These are phyloP conservation scores for Pseudopleuronectes americanus DNA, from an alignment of 2,797 vertebrate genomes.

Conservation along the genomic window DNA sequence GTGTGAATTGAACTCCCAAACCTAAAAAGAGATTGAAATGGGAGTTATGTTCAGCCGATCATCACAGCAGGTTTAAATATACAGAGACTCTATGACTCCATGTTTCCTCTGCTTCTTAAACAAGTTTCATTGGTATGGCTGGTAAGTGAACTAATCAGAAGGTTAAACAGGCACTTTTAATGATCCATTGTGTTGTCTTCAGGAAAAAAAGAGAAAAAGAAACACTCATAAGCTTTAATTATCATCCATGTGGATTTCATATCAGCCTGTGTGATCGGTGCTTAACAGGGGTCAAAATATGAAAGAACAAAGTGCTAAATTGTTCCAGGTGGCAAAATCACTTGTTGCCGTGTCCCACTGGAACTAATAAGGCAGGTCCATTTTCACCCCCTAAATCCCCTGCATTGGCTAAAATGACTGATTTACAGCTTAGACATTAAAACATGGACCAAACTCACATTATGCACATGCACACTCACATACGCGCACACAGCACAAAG, in stretches of 20 bases:
- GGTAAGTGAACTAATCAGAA: constrained; percentile 28
- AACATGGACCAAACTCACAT: constrained; percentile 77
- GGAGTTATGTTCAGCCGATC: constrained; percentile 9
- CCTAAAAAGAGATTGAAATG: not conserved
- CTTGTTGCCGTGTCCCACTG: constrained; percentile 81
- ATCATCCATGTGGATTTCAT: constrained; percentile 69
- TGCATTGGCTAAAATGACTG: constrained; percentile 80
- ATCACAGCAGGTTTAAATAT: constrained; percentile 20
- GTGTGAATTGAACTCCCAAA: constrained; percentile 3
- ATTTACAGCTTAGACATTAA: constrained; percentile 81
- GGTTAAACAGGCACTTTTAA: constrained; percentile 30
- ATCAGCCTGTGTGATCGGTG: constrained; percentile 51
- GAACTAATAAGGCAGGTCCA: constrained; percentile 86
- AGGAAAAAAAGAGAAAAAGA: constrained; percentile 1
- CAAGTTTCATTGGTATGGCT: constrained; percentile 35
- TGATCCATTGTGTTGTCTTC: constrained; percentile 53
- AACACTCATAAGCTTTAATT: constrained; percentile 50
- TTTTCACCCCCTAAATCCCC: constrained; percentile 85
- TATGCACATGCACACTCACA: constrained; percentile 40
- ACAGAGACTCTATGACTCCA: constrained; percentile 5
- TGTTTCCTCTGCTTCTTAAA: constrained; percentile 29
- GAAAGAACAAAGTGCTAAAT: constrained; percentile 78
- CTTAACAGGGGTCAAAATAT: constrained; percentile 66
- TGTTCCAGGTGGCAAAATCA: constrained; percentile 86
- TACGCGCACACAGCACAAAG: constrained; percentile 39